Conservation (phyloP, 2,113 vertebrate genomes). For the Zosterops borbonicus region DNA sequence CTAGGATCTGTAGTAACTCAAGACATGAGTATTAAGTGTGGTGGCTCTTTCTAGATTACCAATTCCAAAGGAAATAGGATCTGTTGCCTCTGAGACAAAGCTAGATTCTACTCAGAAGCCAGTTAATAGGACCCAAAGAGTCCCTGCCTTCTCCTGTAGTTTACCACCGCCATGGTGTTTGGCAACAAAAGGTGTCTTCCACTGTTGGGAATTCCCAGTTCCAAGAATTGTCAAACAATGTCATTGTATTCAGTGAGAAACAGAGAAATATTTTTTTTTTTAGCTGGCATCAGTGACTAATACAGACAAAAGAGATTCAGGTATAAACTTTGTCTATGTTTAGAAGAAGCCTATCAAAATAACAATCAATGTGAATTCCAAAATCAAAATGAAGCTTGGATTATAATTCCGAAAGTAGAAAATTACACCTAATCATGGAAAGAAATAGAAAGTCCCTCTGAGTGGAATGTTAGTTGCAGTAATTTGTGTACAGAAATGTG, state of each 20-base stretch:
- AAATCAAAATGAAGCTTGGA: not conserved
- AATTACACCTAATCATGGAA: not conserved
- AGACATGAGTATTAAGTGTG: rapidly evolving
- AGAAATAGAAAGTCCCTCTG: not conserved
- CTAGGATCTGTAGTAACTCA: not conserved
- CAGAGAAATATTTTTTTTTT: not conserved
- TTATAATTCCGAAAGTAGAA: not conserved
- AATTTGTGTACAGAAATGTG: not conserved
- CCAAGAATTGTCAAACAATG: not conserved
- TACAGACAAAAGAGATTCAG: not conserved
- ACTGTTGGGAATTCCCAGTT: not conserved
- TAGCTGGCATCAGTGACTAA: not conserved
- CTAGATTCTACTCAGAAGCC: not conserved
- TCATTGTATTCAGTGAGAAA: not conserved
- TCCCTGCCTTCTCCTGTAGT: not conserved
- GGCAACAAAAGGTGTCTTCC: not conserved
- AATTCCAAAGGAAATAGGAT: not conserved
- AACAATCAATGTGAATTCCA: not conserved
- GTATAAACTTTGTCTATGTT: not conserved
- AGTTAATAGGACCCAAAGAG: not conserved
- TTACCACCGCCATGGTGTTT: not conserved
- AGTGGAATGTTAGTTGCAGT: not conserved
- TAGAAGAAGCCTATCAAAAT: not conserved
- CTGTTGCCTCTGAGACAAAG: not conserved
- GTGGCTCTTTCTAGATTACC: not conserved